Base-by-base conservation (phyloP, 2,797 vertebrate species). In the Sylvilagus floridanus region DNA sequence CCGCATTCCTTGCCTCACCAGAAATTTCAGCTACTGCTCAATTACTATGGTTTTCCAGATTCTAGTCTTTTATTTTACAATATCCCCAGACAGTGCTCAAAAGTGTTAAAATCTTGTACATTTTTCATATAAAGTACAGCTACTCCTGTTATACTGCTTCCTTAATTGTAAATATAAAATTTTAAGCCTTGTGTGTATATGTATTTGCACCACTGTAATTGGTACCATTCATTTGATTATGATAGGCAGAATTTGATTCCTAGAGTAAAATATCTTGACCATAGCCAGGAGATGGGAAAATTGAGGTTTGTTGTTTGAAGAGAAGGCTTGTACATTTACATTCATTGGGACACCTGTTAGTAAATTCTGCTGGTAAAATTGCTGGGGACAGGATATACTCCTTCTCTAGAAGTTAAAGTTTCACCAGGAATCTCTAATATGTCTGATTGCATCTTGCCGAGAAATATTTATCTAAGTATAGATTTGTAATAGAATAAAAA, bases 401-500 rank as follows among this genome's bases (percentile, higher is more conserved):
- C 7, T 35, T 93, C 60, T 94, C 42, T 95, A 5, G 3, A 14
- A 88, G 4, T 72, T 87, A 93, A 95, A 97, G 42, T 42, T 96
- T 96, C 95, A 37, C 69, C 90, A 32, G 42, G 96, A 57, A 47
- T 93, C 50, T 92, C 92, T 91, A 96, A 78, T 24, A 68, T 91
- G 90, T n/a, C 78, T 89, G 7, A 65, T 79, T 83, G 30, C 32
- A 32, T 96, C 96, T 95, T 97, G 82, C 89, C 95, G 95, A 42
- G 92, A 97, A 35, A 19, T 83, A 88, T 62, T 50, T 96, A 95
- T 96, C 94, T 94, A 90, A 71, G 54, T 73, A 30, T 54, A 93
- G 85, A 78, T 60, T 8, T 13, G 4, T 96, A 97, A 98, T 95
- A 75, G 77, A 98, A 96, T 94, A 95, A 95, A 97, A 98, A 97